Conservation (phyloP, 2,888 invertebrate species). For the Xestia xanthographa region DNA sequence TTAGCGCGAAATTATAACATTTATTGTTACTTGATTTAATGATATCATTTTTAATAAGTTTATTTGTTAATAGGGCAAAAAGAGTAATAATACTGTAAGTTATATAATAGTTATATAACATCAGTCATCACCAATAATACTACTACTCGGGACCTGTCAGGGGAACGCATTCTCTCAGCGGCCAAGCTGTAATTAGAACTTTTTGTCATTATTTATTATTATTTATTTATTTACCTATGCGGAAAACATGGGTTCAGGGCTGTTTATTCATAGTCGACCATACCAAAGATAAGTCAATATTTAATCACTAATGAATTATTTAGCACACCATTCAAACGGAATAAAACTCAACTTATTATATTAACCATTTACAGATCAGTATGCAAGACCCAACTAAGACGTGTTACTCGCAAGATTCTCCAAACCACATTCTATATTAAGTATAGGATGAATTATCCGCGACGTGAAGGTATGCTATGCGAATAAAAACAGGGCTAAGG, state of each 20-base stretch:
- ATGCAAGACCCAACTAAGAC: conserved; percentile 42
- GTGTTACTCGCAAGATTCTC: conserved; percentile 37
- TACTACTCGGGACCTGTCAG: too few species aligned
- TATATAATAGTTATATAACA: too few species aligned
- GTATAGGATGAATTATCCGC: conserved; percentile 53
- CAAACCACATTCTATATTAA: conserved; percentile 57
- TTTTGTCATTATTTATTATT: too few species aligned
- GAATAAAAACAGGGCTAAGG: conserved; percentile 56
- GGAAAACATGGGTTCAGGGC: not conserved
- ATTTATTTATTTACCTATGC: too few species aligned
- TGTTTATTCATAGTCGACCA: not conserved
- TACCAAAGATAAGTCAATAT: conserved; percentile 25
- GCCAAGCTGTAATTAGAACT: too few species aligned
- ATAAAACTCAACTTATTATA: conserved; percentile 38
- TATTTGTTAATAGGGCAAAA: too few species aligned
- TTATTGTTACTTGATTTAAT: too few species aligned
- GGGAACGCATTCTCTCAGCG: too few species aligned
- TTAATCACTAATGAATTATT: conserved; percentile 53
- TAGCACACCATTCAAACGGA: conserved; percentile 32
- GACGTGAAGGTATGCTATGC: conserved; percentile 59
- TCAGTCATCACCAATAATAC: too few species aligned
- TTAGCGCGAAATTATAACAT: too few species aligned
- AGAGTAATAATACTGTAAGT: too few species aligned
- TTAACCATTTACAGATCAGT: conserved; percentile 42
- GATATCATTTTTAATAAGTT: too few species aligned